A percentile compares a stretch with the other conserved stretches of the same genome.
These are phyloP conservation scores for Formica exsecta DNA, from an alignment of 1,140 invertebrate genomes.

Conservation along the genomic window DNA sequence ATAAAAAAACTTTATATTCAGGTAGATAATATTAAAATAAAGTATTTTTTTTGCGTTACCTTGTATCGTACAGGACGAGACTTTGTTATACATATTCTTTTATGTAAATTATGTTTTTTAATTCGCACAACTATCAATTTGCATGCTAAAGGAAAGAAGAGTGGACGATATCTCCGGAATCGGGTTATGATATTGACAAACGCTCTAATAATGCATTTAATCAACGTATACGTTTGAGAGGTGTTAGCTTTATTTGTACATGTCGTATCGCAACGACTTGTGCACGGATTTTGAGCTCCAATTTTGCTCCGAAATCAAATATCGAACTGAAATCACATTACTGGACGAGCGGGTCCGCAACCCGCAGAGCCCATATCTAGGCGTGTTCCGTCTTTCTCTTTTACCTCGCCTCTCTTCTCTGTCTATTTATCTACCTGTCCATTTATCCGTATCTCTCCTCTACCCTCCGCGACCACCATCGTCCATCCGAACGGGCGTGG, in stretches of 20 bases:
- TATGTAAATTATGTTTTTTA: not conserved
- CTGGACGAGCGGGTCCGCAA: conserved; percentile 21
- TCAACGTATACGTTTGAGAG: conserved; percentile 12
- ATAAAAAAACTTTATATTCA: not conserved
- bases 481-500: conserved; percentile 11
- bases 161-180: not conserved
- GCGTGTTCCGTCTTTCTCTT: conserved; percentile 43
- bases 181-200: not conserved
- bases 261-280: conserved; percentile 11
- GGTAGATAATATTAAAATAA: not conserved
- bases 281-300: conserved; percentile 44
- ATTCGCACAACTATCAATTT: not conserved
- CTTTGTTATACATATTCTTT: not conserved
- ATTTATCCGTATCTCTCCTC: conserved; percentile 55
- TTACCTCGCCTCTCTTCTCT: conserved; percentile 38
- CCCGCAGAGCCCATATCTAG: conserved; percentile 54
- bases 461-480: not conserved
- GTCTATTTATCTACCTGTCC: conserved; percentile 63
- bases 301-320: conserved; percentile 55
- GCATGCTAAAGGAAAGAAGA: not conserved
- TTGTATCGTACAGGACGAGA: not conserved
- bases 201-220: conserved; percentile 33
- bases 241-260: conserved; percentile 52
- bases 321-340: conserved; percentile 63
- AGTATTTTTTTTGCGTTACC: not conserved